Conservation (phyloP, 1,140 invertebrate genomes). For the Brachionus koreanus region DNA sequence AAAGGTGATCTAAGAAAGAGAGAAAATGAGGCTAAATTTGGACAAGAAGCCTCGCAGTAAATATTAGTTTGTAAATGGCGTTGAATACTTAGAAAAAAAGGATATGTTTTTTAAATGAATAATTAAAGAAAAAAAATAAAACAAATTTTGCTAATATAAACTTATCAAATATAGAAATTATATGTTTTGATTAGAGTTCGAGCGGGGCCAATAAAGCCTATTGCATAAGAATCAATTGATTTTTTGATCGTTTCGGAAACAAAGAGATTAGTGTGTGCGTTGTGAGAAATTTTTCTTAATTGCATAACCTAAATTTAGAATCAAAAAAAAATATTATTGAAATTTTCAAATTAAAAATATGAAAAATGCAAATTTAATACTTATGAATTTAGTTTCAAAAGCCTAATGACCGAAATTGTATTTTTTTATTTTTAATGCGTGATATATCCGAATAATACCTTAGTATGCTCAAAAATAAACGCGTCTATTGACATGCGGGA, state of each 20-base stretch:
- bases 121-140: background rate
- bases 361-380: background rate
- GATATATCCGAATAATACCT: constrained; percentile 2
- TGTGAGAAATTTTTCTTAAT: background rate
- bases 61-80: background rate
- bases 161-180: background rate
- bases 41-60: background rate
- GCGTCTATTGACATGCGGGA: background rate
- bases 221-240: constrained; percentile 2
- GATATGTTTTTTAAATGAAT: background rate
- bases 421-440: background rate
- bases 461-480: background rate
- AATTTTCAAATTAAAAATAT: background rate
- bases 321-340: background rate
- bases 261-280: background rate
- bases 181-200: background rate
- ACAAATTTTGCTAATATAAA: constrained; percentile 3
- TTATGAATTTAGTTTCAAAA: background rate
- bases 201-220: background rate
- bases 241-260: background rate
- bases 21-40: background rate
- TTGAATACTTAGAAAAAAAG: background rate
- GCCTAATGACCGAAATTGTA: constrained; percentile 5
- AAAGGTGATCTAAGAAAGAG: background rate
- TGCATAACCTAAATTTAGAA: background rate